A percentile compares a stretch with the other conserved stretches of the same genome.
Evolutionary conservation across 2,113 vertebrate species (phyloP).

Genomic region (Solea solea): DNA sequence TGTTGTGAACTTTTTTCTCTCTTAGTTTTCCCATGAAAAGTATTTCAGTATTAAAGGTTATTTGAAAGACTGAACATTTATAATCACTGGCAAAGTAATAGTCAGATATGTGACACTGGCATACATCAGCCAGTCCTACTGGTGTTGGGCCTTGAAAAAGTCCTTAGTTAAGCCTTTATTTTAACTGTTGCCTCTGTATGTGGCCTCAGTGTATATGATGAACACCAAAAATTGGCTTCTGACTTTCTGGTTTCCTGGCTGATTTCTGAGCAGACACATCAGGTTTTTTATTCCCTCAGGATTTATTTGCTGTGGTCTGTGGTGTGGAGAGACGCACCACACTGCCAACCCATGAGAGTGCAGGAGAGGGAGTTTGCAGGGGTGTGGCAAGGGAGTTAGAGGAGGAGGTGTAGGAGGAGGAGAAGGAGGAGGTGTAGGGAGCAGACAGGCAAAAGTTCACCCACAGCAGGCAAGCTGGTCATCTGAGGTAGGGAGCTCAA

Average conservation of each 20-base stretch:
- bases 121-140: not conserved
- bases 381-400: constrained; percentile 8
- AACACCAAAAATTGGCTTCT: constrained; percentile 15
- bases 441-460: constrained; percentile 69
- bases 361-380: constrained; percentile 24
- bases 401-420: not conserved
- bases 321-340: constrained; percentile 27
- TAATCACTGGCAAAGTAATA: not conserved
- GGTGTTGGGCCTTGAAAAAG: constrained; percentile 7
- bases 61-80: not conserved
- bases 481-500: constrained; percentile 33
- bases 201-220: not conserved
- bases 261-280: constrained; percentile 14
- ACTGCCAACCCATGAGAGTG: not conserved
- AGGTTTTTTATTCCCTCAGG: constrained; percentile 31
- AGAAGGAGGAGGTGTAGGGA: constrained; percentile 10
- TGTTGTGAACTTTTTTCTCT: no score
- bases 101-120: not conserved
- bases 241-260: constrained; percentile 3
- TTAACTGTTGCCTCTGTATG: constrained; percentile 2
- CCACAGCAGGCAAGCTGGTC: constrained; percentile 37
- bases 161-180: not conserved
- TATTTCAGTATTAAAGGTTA: no score
- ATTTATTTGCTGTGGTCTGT: constrained; percentile 55
- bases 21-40: no score